Percentiles rank a stretch among this genome's conserved stretches.
Conservation (phyloP, 2,113 vertebrate species). For the Tachuris rubrigastra region DNA sequence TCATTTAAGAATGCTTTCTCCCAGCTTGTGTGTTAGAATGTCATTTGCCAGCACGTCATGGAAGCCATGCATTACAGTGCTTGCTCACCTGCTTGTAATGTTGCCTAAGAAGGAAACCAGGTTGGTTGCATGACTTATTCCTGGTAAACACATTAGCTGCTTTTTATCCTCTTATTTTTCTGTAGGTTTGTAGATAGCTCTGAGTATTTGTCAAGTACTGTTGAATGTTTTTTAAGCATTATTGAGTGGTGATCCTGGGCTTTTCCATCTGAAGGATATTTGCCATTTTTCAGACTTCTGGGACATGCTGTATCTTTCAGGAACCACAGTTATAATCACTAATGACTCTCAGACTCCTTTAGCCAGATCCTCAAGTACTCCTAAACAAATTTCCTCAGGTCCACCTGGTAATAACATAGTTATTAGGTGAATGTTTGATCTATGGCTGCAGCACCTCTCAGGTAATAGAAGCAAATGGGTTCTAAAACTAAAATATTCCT, state of each 20-base stretch:
- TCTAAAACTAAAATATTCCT: neutral
- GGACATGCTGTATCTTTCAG: neutral
- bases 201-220: neutral
- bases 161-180: neutral
- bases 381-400: neutral
- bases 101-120: neutral
- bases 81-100: neutral
- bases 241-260: neutral
- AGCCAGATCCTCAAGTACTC: neutral
- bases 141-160: neutral
- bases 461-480: neutral
- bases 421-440: neutral
- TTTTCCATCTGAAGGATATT: neutral
- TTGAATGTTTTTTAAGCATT: neutral
- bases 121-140: constrained; percentile 5
- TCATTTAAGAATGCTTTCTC: neutral
- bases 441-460: neutral
- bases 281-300: neutral
- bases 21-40: neutral
- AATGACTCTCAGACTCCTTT: neutral
- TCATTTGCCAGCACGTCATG: neutral
- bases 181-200: neutral
- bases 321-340: neutral
- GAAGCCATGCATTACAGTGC: rapidly evolving
- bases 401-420: neutral